A percentile compares a stretch with the other conserved stretches of the same genome.
These are phyloP conservation scores for Sterna hirundo DNA, from an alignment of 2,113 vertebrate species.

Conservation along the genomic window DNA sequence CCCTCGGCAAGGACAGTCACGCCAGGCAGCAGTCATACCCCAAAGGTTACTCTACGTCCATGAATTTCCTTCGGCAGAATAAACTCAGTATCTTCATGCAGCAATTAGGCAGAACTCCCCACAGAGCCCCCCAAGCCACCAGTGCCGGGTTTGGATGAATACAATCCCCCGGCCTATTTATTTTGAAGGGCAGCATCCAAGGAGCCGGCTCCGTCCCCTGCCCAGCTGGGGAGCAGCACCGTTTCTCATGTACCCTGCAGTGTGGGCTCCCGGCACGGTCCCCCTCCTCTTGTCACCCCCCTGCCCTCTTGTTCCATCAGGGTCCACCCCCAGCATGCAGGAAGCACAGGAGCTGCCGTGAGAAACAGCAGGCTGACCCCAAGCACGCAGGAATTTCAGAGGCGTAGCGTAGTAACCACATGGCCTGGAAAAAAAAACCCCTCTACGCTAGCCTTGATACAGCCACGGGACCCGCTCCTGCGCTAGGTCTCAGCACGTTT, in stretches of 20 bases:
- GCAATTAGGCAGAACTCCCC: not conserved
- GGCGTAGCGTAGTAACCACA: not conserved
- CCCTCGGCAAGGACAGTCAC: not conserved
- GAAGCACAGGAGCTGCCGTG: accelerated
- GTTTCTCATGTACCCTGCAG: not conserved
- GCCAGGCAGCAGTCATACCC: not conserved
- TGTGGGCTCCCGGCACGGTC: accelerated
- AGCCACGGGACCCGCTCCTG: not conserved
- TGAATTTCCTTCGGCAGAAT: not conserved
- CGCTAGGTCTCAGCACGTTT: accelerated
- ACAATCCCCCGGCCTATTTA: not conserved
- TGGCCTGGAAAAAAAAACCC: not conserved
- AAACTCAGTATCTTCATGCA: not conserved
- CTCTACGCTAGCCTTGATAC: not conserved
- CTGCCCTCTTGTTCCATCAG: not conserved
- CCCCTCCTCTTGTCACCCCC: not conserved
- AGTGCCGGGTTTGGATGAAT: not conserved
- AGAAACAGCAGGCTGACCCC: not conserved
- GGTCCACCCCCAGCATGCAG: accelerated
- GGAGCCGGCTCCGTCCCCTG: not conserved
- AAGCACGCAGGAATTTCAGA: not conserved
- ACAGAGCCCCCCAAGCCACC: accelerated
- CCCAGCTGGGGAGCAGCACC: not conserved
- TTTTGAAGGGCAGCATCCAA: not conserved
- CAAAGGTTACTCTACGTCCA: not conserved